Evolutionary conservation across 2,113 vertebrate species (phyloP).

Genomic region (Vulpes ferrilata): DNA sequence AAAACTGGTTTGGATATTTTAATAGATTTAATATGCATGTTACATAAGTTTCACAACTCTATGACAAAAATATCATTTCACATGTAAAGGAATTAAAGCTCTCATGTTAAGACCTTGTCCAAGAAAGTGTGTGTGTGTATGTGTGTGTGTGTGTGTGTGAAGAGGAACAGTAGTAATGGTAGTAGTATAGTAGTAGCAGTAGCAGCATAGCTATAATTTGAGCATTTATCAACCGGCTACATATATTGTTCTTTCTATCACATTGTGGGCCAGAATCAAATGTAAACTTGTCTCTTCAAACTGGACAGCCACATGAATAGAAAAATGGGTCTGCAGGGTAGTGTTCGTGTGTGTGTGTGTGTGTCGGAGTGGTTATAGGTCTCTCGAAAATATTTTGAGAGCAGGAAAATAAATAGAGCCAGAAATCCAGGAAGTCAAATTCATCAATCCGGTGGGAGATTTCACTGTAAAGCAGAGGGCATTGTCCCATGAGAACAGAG

Average conservation of each 20-base stretch:
- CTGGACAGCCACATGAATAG: neutral
- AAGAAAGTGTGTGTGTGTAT: neutral
- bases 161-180: neutral
- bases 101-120: neutral
- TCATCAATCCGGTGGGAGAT: neutral
- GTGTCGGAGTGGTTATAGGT: neutral
- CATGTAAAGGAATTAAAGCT: neutral
- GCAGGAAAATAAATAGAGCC: neutral
- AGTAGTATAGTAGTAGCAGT: no score
- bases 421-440: neutral
- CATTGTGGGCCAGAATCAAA: neutral
- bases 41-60: neutral
- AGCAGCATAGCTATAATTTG: neutral
- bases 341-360: neutral
- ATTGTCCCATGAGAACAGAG: neutral
- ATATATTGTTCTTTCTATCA: neutral
- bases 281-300: neutral
- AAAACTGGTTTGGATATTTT: neutral
- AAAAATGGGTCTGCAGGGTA: neutral
- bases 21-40: neutral
- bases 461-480: neutral
- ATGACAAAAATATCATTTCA: neutral
- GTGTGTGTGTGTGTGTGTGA: neutral
- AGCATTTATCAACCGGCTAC: neutral
- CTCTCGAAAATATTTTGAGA: neutral